These are phyloP conservation scores for Torymus auratus DNA, from an alignment of 2,888 invertebrate genomes.

Conservation along the genomic window DNA sequence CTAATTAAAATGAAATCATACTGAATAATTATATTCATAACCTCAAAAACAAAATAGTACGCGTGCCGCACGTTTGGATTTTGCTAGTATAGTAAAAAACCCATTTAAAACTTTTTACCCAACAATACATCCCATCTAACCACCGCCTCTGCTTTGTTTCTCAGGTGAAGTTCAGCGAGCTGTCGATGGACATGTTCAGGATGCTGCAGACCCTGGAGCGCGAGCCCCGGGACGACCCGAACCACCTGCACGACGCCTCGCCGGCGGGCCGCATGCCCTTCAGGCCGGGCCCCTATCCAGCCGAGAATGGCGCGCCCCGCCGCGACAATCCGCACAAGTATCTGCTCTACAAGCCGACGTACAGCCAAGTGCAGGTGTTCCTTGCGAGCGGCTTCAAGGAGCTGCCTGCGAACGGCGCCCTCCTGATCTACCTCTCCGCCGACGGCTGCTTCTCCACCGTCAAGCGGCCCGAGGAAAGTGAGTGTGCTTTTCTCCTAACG, in stretches of 20 bases:
- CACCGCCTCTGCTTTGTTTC: no score
- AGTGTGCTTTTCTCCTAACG: conserved; percentile 72
- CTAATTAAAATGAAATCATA: no score
- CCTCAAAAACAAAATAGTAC: no score
- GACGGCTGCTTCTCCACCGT: conserved; percentile 90
- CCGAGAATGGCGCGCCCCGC: conserved; percentile 86
- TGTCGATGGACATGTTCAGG: conserved; percentile 98
- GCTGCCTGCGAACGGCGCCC: conserved; percentile 92
- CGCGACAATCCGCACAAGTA: conserved; percentile 98
- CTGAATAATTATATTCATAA: no score
- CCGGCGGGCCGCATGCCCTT: conserved; percentile 83
- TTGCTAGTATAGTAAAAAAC: no score
- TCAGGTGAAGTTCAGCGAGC: conserved; percentile 96
- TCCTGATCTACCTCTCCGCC: conserved; percentile 95
- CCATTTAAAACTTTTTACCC: no score
- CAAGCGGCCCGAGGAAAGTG: conserved; percentile 93
- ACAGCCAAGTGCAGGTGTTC: conserved; percentile 95
- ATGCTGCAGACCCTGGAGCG: conserved; percentile 96
- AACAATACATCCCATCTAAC: no score
- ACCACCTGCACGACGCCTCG: conserved; percentile 85
- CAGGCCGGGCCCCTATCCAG: conserved; percentile 78
- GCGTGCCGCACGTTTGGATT: no score
- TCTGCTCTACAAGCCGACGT: conserved; percentile 95
- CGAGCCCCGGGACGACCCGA: conserved; percentile 90
- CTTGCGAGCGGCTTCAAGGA: conserved; percentile 95